phyloP scores from a whole-genome alignment of 2,797 vertebrate species.

The Sebastolobus altivelis region DNA sequence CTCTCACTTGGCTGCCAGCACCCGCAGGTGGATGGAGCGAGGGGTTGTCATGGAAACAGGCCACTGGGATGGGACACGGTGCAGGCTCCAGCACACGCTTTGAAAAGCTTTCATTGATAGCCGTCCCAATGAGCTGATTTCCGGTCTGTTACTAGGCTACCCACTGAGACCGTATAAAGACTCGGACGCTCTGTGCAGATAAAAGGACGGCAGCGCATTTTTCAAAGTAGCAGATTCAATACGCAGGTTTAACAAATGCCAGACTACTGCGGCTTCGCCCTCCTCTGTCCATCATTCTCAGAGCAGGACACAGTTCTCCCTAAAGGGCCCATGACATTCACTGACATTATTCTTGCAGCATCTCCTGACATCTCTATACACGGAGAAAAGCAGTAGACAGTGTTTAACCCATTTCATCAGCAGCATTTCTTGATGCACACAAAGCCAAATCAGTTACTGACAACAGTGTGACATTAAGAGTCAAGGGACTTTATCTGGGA shows the following conservation, averaged over 20 bases:
- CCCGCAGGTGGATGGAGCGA: constrained; percentile 75
- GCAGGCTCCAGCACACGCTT: constrained; percentile 59
- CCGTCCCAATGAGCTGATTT: constrained; percentile 71
- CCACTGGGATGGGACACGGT: constrained; percentile 70
- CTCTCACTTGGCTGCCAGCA: constrained; percentile 75
- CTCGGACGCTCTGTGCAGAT: constrained; percentile 29
- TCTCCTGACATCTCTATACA: constrained; percentile 35
- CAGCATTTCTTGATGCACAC: background rate
- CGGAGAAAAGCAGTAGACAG: background rate
- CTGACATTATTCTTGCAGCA: constrained; percentile 57
- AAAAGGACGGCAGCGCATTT: constrained; percentile 34
- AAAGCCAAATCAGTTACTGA: background rate
- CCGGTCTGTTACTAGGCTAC: constrained; percentile 56
- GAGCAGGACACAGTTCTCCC: constrained; percentile 51
- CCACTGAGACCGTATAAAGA: constrained; percentile 45
- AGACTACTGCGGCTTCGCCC: constrained; percentile 1
- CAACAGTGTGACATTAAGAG: background rate
- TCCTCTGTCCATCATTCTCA: constrained; percentile 45
- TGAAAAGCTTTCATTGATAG: constrained; percentile 79
- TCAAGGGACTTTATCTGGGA: background rate
- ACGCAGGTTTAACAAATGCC: constrained; percentile 50
- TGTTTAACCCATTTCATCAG: constrained; percentile 8
- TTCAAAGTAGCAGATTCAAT: constrained; percentile 46
- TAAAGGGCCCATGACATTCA: constrained; percentile 69
- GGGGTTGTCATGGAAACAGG: constrained; percentile 85